Conservation (phyloP, 2,797 vertebrate genomes). For the Myotis daubentonii region DNA sequence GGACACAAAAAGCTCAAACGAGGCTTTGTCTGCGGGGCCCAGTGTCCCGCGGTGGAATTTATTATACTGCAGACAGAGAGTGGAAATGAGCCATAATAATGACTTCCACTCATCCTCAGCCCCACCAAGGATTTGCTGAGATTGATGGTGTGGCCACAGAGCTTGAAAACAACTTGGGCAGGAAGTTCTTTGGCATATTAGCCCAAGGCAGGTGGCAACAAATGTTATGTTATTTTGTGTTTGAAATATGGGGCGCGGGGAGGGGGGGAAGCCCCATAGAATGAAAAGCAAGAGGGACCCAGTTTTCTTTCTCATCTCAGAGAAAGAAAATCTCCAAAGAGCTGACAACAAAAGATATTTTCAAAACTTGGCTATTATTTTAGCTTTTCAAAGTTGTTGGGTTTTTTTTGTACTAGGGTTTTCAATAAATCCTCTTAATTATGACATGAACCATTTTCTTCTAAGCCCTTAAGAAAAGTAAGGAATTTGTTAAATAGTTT, state of each 20-base stretch:
- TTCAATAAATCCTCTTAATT: constrained; percentile 69
- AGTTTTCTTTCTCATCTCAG: constrained; percentile 48
- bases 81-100: constrained; percentile 63
- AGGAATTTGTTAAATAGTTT: constrained; percentile 79
- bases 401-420: neutral
- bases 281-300: constrained; percentile 36
- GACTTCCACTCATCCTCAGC: constrained; percentile 71
- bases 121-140: constrained; percentile 55
- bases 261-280: neutral
- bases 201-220: constrained; percentile 68
- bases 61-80: constrained; percentile 35
- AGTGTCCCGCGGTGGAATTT: constrained; percentile 44
- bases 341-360: constrained; percentile 65
- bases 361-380: constrained; percentile 59
- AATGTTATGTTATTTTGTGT: constrained; percentile 50
- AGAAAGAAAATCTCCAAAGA: constrained; percentile 41
- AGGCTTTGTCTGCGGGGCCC: constrained; percentile 42
- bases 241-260: neutral
- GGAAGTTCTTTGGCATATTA: constrained; percentile 63
- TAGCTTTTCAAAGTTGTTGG: constrained; percentile 7
- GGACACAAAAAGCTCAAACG: neutral
- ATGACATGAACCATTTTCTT: constrained; percentile 67
- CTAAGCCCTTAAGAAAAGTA: constrained; percentile 75
- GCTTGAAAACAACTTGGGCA: constrained; percentile 66
- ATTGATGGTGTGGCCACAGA: constrained; percentile 63